Conservation (phyloP, 2,797 vertebrate genomes). For the Karalla daura region DNA sequence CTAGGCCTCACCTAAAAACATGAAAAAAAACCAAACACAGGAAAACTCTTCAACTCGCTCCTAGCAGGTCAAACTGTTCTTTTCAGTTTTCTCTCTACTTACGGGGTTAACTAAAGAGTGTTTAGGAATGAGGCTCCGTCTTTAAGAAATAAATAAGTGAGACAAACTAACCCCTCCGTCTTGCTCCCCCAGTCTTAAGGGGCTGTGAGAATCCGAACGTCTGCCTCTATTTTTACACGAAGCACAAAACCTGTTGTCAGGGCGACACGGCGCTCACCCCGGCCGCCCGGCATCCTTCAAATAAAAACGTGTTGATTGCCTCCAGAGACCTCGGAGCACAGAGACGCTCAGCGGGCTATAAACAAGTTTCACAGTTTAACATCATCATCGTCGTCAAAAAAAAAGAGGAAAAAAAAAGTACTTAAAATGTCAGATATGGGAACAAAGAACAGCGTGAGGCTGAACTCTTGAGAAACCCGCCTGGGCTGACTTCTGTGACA, state of each 20-base stretch:
- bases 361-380: conserved; percentile 54
- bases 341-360: conserved; percentile 48
- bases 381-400: too few species aligned
- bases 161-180: accelerated
- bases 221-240: conserved; percentile 62
- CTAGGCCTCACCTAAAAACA: too few species aligned
- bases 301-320: conserved; percentile 73
- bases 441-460: conserved; percentile 8
- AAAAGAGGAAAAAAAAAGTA: conserved; percentile 48
- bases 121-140: not conserved
- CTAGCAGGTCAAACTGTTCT: too few species aligned
- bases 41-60: too few species aligned
- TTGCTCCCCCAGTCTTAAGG: conserved; percentile 7
- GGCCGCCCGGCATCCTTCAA: conserved; percentile 41
- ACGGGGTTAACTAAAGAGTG: too few species aligned
- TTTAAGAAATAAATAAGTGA: too few species aligned
- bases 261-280: conserved; percentile 45
- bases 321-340: conserved; percentile 31
- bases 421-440: conserved; percentile 19
- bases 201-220: conserved; percentile 18
- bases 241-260: conserved; percentile 58
- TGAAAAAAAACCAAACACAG: too few species aligned
- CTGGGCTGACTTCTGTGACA: not conserved
- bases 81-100: too few species aligned
- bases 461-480: not conserved